Evolutionary conservation across 2,888 invertebrate species (phyloP), one percentile per base, ranked within the genome.

Genomic region (Noctuana brunneofusca): DNA sequence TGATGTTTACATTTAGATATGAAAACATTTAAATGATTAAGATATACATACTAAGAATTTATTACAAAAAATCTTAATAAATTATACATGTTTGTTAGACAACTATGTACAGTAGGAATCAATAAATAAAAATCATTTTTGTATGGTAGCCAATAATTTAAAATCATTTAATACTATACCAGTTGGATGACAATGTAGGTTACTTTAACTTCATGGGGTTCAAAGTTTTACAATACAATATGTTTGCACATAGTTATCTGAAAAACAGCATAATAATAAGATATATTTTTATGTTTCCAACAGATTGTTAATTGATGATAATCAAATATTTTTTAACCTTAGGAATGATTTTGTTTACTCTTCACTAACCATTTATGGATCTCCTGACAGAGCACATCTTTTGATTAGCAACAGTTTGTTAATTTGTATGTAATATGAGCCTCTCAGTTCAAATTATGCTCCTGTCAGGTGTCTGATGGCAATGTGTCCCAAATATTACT

Each of bases 401-500:
- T 30, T 12, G 6, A 43, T 43, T 43, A 59, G 27, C 38, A 57
- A 48, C 16, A 32, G 41, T 60, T 54, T 22, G 8, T 54, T 48
- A 54, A 46, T 48, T 20, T 12, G 12, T 32, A n/a, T 53, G 53
- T 48, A 60, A 60, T 32, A 16, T 60, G 54, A 60, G 14, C 16
- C n/a, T 4, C 27, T 12, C 1, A 20, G 48, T 43, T 24, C 46
- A 43, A 46, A 43, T 56, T 56, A 12, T 43, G 32, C 30, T 12
- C 35, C 24, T 18, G 35, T 60, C 53, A 46, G 54, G 60, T 60
- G 48, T 60, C 35, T 16, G 11, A 16, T 59, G 43, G 32, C 58
- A 46, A 32, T 24, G 9, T 59, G 59, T 50, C 60, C 60, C 48
- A 60, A 60, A 60, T 60, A 32, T 54, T 18, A 41, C 27, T 27